Base-by-base conservation (phyloP, 1,140 invertebrate species). In the Bradynema listronoti region DNA sequence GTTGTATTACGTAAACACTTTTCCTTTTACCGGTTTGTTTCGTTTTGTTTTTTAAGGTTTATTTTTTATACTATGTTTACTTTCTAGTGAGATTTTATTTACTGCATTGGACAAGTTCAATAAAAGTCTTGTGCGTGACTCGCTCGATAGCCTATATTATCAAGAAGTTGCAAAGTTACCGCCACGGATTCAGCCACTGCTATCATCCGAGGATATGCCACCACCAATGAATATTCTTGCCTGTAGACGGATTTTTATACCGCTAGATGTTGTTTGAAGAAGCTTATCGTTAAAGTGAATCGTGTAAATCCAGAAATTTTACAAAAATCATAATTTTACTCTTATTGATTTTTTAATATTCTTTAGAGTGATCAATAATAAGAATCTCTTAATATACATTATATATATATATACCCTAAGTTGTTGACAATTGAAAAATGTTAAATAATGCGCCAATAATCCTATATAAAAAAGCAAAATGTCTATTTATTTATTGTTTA, bases 21-120 rank as follows among this genome's bases (percentile, higher is more conserved):
- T 33, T 64, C 62, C 5, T 43, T 64, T 33, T 64, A 64, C 42
- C 54, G 62, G 62, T 64, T 49, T 14, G 27, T 69, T 68, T 58
- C 25, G n/a, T 50, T n/a, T n/a, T n/a, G n/a, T n/a, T 36, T 24
- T 29, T 29, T 51, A 7, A 9, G 0, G 6, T 62, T 61, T 25
- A 51, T n/a, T 25, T 67, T 29, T 19, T 22, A 6, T 62, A n/a
- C n/a, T n/a, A n/a, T n/a, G n/a, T n/a, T n/a, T n/a, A n/a, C n/a
- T n/a, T n/a, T 65, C 4, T 32, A 65, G 63, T 16, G 63, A 65
- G 45, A 62, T 65, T 51, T 27, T 71, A 19, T 65, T 65, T 43
- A 54, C 68, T 22, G 63, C 63, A 6, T 32, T 65, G 27, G 59
- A 63, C 34, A 52, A 43, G 16, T 65, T 62, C 34, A 39, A 47